A percentile compares a stretch with the other conserved stretches of the same genome.
Evolutionary conservation across 35 echinoderm and acorn worm species (phyloP).

Genomic region (Patiria miniata): DNA sequence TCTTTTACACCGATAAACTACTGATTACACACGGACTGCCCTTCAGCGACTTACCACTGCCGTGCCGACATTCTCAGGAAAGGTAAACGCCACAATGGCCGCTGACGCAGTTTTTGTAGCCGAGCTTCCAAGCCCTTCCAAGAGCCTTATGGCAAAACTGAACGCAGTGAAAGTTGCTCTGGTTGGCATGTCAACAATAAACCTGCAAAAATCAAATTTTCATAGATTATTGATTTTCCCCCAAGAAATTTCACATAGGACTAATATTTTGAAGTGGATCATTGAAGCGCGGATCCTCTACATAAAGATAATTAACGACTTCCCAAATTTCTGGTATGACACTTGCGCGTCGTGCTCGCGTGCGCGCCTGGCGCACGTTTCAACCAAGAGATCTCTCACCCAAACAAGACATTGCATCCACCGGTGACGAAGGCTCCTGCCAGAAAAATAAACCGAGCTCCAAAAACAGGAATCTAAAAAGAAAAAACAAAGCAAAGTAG

Average conservation of each 20-base stretch:
- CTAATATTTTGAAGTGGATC: too few relatives aligned
- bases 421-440: conserved; percentile 33
- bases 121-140: conserved; percentile 33
- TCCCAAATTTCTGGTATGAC: too few relatives aligned
- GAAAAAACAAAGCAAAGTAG: too few relatives aligned
- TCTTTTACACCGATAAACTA: too few relatives aligned
- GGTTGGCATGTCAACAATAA: conserved; percentile 32
- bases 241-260: too few relatives aligned
- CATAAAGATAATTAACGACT: too few relatives aligned
- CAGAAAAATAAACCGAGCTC: conserved; percentile 42
- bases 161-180: too few relatives aligned
- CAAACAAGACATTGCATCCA: conserved; percentile 51
- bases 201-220: conserved; percentile 28
- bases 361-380: too few relatives aligned
- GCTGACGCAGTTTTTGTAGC: conserved; percentile 34
- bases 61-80: conserved; percentile 45
- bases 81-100: conserved; percentile 36
- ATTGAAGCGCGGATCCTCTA: too few relatives aligned
- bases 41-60: conserved; percentile 60
- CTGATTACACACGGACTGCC: too few relatives aligned
- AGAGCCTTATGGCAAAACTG: conserved; percentile 23
- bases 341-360: too few relatives aligned
- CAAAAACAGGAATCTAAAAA: conserved; percentile 39
- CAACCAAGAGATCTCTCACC: conserved; percentile 40
- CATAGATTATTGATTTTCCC: too few relatives aligned